phyloP scores from a whole-genome alignment of 2,888 invertebrate genomes.

The Leptopilina drosophilae region DNA sequence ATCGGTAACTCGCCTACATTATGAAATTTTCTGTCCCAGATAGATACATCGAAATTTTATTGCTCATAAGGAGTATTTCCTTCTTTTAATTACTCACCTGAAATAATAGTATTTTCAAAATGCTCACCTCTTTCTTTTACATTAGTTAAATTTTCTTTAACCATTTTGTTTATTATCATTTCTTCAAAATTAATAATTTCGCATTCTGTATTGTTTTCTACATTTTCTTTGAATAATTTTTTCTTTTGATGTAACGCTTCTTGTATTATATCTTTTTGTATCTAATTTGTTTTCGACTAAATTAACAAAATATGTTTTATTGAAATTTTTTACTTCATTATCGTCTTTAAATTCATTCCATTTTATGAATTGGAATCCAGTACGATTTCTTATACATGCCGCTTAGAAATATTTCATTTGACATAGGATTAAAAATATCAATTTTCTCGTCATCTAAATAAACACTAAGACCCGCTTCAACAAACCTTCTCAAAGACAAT shows the following conservation, averaged over 20 bases:
- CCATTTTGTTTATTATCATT: neutral
- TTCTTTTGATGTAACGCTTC: neutral
- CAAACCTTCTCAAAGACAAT: neutral
- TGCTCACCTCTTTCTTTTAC: neutral
- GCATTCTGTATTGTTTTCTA: neutral
- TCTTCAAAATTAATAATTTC: neutral
- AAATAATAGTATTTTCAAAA: neutral
- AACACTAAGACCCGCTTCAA: neutral
- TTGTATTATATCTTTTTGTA: neutral
- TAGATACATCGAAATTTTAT: neutral
- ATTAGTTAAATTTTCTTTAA: neutral
- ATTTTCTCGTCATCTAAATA: neutral
- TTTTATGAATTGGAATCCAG: neutral
- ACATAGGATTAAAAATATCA: neutral
- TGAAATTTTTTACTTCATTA: neutral
- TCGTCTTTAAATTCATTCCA: neutral
- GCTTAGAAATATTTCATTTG: neutral
- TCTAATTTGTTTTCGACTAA: neutral
- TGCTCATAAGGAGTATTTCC: neutral
- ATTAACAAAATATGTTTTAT: neutral
- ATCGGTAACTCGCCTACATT: neutral
- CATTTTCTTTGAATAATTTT: neutral
- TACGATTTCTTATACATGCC: too few species aligned
- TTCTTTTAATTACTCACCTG: slow-evolving; percentile 7
- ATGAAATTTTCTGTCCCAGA: neutral